A percentile compares a stretch with the other conserved stretches of the same genome.
These are phyloP conservation scores for Stenchaetothrips biformis DNA, from an alignment of 2,888 invertebrate genomes.

Conservation along the genomic window DNA sequence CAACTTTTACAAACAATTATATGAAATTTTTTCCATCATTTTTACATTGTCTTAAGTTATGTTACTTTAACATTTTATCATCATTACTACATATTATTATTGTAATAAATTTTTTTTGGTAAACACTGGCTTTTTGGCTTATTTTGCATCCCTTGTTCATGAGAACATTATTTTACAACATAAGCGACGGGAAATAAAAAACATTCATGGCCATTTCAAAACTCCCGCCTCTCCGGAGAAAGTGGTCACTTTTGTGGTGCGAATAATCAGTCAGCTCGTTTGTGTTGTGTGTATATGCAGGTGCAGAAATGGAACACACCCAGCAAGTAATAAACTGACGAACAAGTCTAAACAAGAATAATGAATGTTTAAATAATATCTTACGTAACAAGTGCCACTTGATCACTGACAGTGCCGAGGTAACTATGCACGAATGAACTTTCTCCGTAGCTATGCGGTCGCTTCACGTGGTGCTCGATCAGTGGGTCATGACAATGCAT, in stretches of 20 bases:
- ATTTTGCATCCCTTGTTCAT: too few relatives aligned
- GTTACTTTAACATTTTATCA: too few relatives aligned
- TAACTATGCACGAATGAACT: background rate
- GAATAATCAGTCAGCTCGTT: too few relatives aligned
- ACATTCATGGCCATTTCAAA: too few relatives aligned
- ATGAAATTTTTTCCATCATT: background rate
- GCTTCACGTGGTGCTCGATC: background rate
- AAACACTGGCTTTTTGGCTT: too few relatives aligned
- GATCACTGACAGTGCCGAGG: background rate
- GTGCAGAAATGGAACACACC: background rate
- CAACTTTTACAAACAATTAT: background rate
- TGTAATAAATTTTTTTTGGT: too few relatives aligned
- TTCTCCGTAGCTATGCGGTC: background rate
- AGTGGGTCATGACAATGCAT: background rate
- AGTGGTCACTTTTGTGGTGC: too few relatives aligned
- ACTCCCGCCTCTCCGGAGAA: too few relatives aligned
- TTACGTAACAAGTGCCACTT: background rate
- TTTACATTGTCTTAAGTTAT: background rate
- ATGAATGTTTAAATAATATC: constrained; percentile 6
- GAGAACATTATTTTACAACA: too few relatives aligned
- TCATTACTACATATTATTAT: too few relatives aligned
- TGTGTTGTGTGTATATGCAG: too few relatives aligned
- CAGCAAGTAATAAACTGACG: background rate
- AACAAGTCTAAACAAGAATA: constrained; percentile 5
- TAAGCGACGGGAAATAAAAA: too few relatives aligned